Base-by-base conservation (phyloP, 2,888 invertebrate species). In the Cylindroiulus punctatus region DNA sequence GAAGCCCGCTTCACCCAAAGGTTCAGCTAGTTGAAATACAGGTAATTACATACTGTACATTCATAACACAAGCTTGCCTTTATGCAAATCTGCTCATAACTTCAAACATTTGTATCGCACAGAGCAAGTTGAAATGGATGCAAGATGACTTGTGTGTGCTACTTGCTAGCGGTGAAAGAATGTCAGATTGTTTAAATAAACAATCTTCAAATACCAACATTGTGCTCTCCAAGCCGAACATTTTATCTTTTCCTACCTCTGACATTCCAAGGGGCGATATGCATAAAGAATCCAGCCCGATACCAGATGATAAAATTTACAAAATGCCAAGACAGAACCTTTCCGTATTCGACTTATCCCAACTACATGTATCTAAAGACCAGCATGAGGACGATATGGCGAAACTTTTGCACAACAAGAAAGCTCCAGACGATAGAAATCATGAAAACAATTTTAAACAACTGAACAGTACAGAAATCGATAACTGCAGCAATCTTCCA, bases 51-150 rank as follows among this genome's bases (percentile, higher is more conserved):
- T 47, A 14, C n/a, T 84, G 42, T 32, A 14, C 17, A 7, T 30
- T 81, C 19, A 14, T 81, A 47, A 47, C 5, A 42, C 12, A 12
- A 10, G 1, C 3, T 47, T 47, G 47, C 3, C 17, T 4, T 47
- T 36, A 1, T 47, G 47, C 47, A 47, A 47, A 47, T 17, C 17
- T 1, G 12, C 47, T 47, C 1, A 17, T 32, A 8, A 81, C 1
- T n/a, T 81, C 3, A 12, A 14, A 19, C 22, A 17, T 81, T 30
- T 81, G 1, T 14, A 32, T 26, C n/a, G 7, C 42, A 32, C 81
- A 84, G 84, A 32, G 84, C 40, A 84, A 84, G 84, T 42, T 84
- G 32, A 84, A 84, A 42, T 84, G 84, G 84, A 40, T 84, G 30
- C 84, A 84, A 42, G 84, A 84, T 84, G 84, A 84, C n/a, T 12